Conservation (phyloP, 2,888 invertebrate genomes). For the Drosophila koepferae region DNA sequence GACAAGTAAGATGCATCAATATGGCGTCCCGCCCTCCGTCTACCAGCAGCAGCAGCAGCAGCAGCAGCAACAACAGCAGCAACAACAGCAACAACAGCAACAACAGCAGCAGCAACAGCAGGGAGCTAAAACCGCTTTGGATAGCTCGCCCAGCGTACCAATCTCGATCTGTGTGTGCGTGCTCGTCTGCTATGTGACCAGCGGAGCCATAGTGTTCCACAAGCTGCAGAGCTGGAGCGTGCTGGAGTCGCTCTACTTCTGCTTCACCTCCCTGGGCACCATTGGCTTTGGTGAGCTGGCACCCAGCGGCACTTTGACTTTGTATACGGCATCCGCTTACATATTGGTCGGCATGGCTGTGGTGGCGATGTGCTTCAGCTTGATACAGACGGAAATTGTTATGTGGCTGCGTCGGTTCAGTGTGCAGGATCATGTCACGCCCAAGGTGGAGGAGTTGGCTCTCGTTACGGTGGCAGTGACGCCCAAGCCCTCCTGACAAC, state of each 20-base stretch:
- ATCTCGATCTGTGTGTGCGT: conserved; percentile 94
- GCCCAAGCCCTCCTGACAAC: conserved; percentile 88
- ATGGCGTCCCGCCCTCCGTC: conserved; percentile 67
- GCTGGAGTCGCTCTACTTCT: conserved; percentile 93
- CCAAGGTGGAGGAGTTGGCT: conserved; percentile 86
- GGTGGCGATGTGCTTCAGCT: conserved; percentile 94
- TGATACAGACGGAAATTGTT: conserved; percentile 91
- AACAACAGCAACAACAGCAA: conserved; percentile 40
- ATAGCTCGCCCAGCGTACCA: conserved; percentile 88
- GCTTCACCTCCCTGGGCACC: conserved; percentile 92
- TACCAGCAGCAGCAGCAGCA: conserved; percentile 65
- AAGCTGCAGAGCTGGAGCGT: conserved; percentile 96
- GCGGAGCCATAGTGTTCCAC: conserved; percentile 95
- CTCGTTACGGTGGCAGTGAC: conserved; percentile 87
- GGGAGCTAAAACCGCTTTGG: conserved; percentile 20
- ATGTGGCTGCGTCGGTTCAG: conserved; percentile 85
- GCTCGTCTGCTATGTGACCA: conserved; percentile 93
- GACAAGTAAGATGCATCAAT: conserved; percentile 54
- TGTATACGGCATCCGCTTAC: conserved; percentile 92
- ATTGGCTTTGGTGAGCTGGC: conserved; percentile 93
- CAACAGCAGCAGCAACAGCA: conserved; percentile 37
- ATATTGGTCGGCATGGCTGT: conserved; percentile 94
- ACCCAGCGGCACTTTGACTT: conserved; percentile 89
- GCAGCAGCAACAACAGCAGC: conserved; percentile 39
- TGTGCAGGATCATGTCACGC: conserved; percentile 84